Conservation (phyloP, 2,888 invertebrate species). For the Brassicogethes aeneus region DNA sequence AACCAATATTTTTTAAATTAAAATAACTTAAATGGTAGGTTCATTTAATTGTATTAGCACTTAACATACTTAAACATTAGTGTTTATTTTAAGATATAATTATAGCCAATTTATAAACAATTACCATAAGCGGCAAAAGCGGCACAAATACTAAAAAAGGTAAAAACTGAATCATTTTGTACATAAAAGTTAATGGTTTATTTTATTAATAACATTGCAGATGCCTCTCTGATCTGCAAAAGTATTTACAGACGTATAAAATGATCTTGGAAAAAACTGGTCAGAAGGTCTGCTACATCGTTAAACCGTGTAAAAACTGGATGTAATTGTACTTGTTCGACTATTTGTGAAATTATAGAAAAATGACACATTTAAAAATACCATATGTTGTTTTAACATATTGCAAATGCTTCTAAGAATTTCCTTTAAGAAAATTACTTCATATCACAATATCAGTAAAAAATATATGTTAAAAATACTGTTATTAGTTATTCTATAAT, state of each 20-base stretch:
- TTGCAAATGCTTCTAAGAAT: too few relatives aligned
- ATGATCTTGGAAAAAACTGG: not conserved
- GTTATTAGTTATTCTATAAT: too few relatives aligned
- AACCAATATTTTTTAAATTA: too few relatives aligned
- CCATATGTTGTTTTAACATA: too few relatives aligned
- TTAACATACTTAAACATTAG: too few relatives aligned
- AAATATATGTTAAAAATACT: too few relatives aligned
- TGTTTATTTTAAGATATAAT: too few relatives aligned
- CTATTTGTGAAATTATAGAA: not conserved
- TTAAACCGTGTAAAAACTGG: not conserved
- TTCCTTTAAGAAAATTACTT: too few relatives aligned
- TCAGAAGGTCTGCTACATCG: not conserved
- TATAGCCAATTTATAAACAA: not conserved
- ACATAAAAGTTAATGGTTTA: constrained; percentile 2
- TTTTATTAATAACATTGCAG: constrained; percentile 1
- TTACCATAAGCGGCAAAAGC: not conserved
- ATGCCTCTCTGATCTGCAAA: not conserved
- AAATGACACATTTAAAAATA: not conserved
- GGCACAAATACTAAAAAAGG: not conserved
- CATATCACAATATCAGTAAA: too few relatives aligned
- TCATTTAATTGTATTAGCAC: too few relatives aligned
- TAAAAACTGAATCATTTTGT: not conserved
- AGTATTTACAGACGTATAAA: not conserved
- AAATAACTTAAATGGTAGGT: too few relatives aligned
- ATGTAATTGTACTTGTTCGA: not conserved